Evolutionary conservation across 2,113 vertebrate species (phyloP), one percentile per base, ranked within the genome.

Genomic region (Oryzias woworae): DNA sequence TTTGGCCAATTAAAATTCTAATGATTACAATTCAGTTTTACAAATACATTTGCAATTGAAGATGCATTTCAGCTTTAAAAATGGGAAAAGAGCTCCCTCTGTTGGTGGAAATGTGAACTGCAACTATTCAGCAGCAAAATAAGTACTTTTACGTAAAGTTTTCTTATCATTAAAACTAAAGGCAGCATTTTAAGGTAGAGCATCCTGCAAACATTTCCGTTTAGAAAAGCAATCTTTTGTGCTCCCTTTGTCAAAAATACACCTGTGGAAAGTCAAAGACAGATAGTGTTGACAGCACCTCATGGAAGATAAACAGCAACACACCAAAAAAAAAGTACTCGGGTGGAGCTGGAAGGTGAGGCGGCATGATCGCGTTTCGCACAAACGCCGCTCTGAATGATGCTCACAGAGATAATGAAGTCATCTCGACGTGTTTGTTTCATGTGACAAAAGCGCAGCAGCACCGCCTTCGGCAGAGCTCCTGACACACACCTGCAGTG

Each of bases 221-320:
- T 12, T 52, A 68, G 53, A 20, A 71, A 69, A 56, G 50, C 49
- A 48, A 62, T 72, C 54, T 42, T 67, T 10, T 63, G 23, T 18
- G 56, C 67, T 20, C 5, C 16, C 22, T 54, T 3, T 10, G 49
- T 78, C 66, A 55, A 77, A 80, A 78, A 73, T 59, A 58, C 89
- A 91, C 82, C 89, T 88, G 91, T 68, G 80, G 71, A 89, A 91
- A 87, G 50, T 66, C 77, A 83, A 83, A 80, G 81, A 83, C 28
- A n/a, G 2, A 0, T 3, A 43, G 43, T 12, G 43, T 65, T 22
- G 36, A 31, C 56, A 58, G 24, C 24, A 18, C 17, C 22, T 66
- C 53, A 0, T 2, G 46, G 47, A 3, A 77, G 67, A 77, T 72
- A 47, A 72, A 58, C 17, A 58, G 54, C 14, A 15, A 28, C 22